Percentiles rank a stretch among this genome's conserved stretches.
Evolutionary conservation across 2,797 vertebrate species (phyloP).

Genomic region (Fringilla coelebs): DNA sequence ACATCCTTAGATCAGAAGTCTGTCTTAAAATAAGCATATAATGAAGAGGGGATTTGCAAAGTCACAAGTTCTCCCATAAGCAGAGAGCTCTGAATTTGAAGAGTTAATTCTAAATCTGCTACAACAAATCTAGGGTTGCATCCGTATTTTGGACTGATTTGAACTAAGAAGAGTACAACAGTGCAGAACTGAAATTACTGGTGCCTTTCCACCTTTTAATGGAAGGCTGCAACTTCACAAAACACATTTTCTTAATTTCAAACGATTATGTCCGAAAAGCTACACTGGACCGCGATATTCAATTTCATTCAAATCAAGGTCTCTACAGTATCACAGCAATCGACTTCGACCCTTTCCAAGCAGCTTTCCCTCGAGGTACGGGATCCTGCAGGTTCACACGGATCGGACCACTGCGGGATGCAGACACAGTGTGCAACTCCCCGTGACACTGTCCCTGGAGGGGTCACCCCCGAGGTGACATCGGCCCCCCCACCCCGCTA

Average conservation of each 20-base stretch:
- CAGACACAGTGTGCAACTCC: rapidly evolving
- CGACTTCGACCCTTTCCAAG: neutral
- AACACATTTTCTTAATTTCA: neutral
- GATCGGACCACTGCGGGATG: rapidly evolving
- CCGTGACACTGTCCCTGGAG: rapidly evolving
- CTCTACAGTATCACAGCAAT: rapidly evolving
- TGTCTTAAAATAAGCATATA: neutral
- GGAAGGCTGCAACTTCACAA: neutral
- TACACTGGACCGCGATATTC: neutral
- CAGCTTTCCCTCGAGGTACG: neutral
- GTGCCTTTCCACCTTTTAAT: neutral
- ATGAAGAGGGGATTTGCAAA: neutral
- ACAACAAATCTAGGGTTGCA: neutral
- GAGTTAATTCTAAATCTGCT: neutral
- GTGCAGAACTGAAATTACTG: neutral
- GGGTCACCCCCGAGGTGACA: neutral
- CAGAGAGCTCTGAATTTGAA: neutral
- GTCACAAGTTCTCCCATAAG: neutral
- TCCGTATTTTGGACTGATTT: rapidly evolving
- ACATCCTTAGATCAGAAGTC: neutral
- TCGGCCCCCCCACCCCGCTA: rapidly evolving
- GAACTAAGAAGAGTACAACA: rapidly evolving
- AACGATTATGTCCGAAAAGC: neutral
- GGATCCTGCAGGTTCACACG: too few species aligned
- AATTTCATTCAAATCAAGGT: neutral